Base-by-base conservation (phyloP, 1,140 invertebrate genomes). In the Portunus trituberculatus region DNA sequence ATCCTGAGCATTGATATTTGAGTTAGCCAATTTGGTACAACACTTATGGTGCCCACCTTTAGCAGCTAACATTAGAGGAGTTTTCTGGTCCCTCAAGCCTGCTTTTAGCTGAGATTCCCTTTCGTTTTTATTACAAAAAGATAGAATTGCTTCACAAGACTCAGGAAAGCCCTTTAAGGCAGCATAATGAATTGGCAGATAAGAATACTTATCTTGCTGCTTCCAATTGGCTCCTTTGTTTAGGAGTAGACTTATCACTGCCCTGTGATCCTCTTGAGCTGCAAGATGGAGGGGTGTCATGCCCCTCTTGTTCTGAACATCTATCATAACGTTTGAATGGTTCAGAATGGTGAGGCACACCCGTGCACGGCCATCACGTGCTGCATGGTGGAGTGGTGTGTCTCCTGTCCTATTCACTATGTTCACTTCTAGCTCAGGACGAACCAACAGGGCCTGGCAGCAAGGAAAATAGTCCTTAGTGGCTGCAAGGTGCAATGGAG, bases 151-250 rank as follows among this genome's bases (percentile, higher is more conserved):
- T 89, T 92, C 91, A 89, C 94, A 95, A 7, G 76, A 86, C 45
- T 95, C 91, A 29, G 91, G 91, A 93, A 92, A 95, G 12, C 94
- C 94, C 25, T 93, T 95, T 82, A 89, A 91, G 28, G 94, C 94
- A 52, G 94, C 94, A 76, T 95, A 95, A 46, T 95, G 94, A 0
- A 95, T 7, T 12, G 94, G 46, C 28, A 92, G 25, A 67, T 95
- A 92, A 67, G 88, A 95, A 88, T 93, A 67, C 20, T 28, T 92
- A 39, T 95, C 94, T 6, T 67, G 91, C 14, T 45, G 31, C 10
- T 92, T 95, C 83, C 91, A 95, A 25, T 93, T 67, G 48, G 84
- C 94, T 67, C 91, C 84, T n/a, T 93, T 88, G 46, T 92, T 52
- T 3, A 95, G n/a, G 1, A 95, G 32, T 12, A 95, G 83, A 31